Percentiles rank a stretch among this genome's conserved stretches.
phyloP scores from a whole-genome alignment of 1,140 invertebrate genomes.

The Cherax quadricarinatus region DNA sequence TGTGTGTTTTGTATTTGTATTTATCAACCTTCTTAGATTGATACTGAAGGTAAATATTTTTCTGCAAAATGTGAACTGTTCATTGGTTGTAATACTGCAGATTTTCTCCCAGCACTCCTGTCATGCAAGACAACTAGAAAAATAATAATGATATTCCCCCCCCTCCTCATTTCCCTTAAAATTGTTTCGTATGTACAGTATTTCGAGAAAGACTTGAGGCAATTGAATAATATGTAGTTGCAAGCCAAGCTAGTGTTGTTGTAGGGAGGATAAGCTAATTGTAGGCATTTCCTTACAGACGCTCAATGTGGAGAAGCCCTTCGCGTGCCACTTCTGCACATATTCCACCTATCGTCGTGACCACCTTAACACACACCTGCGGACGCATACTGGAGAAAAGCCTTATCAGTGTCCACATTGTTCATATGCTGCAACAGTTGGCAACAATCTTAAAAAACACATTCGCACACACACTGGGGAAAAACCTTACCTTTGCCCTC shows the following conservation, averaged over 20 bases:
- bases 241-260: neutral
- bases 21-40: too few species aligned
- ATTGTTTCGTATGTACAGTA: neutral
- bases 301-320: slow-evolving; percentile 97
- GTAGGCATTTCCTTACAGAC: slow-evolving; percentile 92
- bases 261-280: slow-evolving; percentile 76
- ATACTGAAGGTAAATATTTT: too few species aligned
- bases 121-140: too few species aligned
- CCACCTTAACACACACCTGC: slow-evolving; percentile 82
- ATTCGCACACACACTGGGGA: slow-evolving; percentile 96
- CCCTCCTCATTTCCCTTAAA: too few species aligned
- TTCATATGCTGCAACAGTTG: slow-evolving; percentile 60
- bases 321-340: slow-evolving; percentile 95
- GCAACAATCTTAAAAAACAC: slow-evolving; percentile 76
- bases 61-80: too few species aligned
- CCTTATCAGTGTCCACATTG: slow-evolving; percentile 91
- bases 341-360: slow-evolving; percentile 48
- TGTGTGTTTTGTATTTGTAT: too few species aligned
- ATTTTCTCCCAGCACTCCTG: too few species aligned
- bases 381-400: slow-evolving; percentile 97
- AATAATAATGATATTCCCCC: too few species aligned
- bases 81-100: too few species aligned
- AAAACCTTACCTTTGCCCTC: slow-evolving; percentile 96
- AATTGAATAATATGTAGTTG: neutral
- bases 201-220: neutral